Evolutionary conservation across 2,888 invertebrate species (phyloP).

Genomic region (Auanema freiburgensis): DNA sequence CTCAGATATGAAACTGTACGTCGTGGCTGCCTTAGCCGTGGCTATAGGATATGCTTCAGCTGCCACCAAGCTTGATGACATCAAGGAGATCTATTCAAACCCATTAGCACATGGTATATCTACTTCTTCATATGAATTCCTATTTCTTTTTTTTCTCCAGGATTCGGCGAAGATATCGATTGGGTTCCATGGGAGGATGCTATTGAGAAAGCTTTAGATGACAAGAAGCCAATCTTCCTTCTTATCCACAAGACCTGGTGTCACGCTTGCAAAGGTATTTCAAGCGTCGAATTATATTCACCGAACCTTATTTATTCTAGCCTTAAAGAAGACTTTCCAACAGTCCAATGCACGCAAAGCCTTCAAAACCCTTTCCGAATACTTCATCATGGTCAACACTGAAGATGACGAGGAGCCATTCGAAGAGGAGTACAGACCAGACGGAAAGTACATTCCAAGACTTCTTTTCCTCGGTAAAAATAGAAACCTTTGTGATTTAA

Average conservation of each 20-base stretch:
- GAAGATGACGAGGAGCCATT: conserved; percentile 66
- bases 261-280: conserved; percentile 67
- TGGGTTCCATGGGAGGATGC: conserved; percentile 64
- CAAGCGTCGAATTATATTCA: neutral
- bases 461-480: conserved; percentile 55
- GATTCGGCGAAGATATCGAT: conserved; percentile 62
- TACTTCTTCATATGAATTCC: neutral
- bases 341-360: conserved; percentile 64
- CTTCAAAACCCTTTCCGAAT: conserved; percentile 59
- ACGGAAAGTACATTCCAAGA: conserved; percentile 63
- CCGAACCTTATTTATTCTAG: conserved; percentile 24
- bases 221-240: conserved; percentile 66
- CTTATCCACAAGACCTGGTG: conserved; percentile 69
- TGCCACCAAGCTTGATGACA: conserved; percentile 40
- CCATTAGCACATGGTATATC: conserved; percentile 53
- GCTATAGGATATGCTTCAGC: neutral
- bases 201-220: conserved; percentile 59
- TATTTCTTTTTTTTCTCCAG: conserved; percentile 24
- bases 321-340: conserved; percentile 62
- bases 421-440: conserved; percentile 63
- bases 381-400: conserved; percentile 67
- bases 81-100: conserved; percentile 57
- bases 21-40: too few relatives aligned
- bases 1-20: too few relatives aligned
- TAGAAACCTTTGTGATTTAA: neutral